Conservation (phyloP, 2,797 vertebrate genomes). For the Eidolon dupreanum region DNA sequence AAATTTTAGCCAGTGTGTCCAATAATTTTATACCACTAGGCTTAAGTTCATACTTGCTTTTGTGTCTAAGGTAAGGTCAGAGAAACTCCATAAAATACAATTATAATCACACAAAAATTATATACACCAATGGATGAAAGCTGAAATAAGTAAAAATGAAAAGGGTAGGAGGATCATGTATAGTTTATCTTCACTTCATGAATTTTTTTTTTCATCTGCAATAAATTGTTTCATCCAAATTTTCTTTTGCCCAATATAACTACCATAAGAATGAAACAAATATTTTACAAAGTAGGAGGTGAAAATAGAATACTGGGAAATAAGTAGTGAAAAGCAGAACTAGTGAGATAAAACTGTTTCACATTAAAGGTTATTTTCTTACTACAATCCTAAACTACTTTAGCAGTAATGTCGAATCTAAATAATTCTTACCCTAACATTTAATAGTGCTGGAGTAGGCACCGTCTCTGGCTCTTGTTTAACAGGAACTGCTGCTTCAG, state of each 20-base stretch:
- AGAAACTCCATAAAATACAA: conserved; percentile 21
- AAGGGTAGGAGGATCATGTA: not conserved
- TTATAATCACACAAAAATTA: not conserved
- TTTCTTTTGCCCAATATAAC: not conserved
- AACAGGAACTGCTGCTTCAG: conserved; percentile 88
- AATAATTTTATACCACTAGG: not conserved
- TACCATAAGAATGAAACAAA: not conserved
- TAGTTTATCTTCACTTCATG: not conserved
- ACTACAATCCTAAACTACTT: not conserved
- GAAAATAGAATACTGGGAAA: not conserved
- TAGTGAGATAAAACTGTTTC: not conserved
- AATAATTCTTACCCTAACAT: conserved; percentile 91
- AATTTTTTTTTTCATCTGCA: not conserved
- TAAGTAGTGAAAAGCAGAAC: not conserved
- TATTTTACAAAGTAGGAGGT: not conserved
- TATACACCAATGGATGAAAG: not conserved
- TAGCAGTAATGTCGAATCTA: not conserved
- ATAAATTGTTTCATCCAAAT: not conserved
- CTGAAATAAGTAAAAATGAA: not conserved
- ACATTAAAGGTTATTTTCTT: not conserved
- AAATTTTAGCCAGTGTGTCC: conserved; percentile 3
- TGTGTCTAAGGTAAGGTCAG: not conserved
- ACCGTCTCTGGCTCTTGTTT: conserved; percentile 89
- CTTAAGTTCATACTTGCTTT: not conserved
- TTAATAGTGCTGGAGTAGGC: conserved; percentile 89